Evolutionary conservation across 2,113 vertebrate genomes (phyloP).

Genomic region (Petaurus breviceps): DNA sequence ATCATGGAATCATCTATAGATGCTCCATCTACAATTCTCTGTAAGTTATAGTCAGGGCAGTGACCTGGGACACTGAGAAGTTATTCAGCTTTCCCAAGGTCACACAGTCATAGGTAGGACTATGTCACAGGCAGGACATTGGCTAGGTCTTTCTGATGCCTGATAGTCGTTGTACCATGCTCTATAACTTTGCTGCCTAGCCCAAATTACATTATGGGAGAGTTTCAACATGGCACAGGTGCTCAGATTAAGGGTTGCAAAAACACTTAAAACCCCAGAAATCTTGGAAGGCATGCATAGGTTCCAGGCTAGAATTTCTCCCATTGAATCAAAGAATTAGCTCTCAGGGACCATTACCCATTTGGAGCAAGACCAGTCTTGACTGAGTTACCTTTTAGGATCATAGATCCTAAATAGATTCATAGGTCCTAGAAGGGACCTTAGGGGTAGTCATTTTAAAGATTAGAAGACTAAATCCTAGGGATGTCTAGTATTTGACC

Average conservation of each 20-base stretch:
- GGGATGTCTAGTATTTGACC: not conserved
- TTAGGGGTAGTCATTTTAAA: slow-evolving; percentile 2
- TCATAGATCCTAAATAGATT: not conserved
- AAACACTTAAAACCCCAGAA: not conserved
- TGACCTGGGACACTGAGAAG: not conserved
- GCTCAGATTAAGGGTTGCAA: not conserved
- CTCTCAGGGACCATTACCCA: not conserved
- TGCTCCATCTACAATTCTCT: not conserved
- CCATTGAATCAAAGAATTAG: slow-evolving; percentile 27
- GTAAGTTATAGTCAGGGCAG: not conserved
- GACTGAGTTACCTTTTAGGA: slow-evolving; percentile 5
- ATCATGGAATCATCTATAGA: not conserved
- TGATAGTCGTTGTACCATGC: not conserved
- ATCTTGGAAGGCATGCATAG: slow-evolving; percentile 4
- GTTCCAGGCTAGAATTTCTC: not conserved
- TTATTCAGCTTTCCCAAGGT: not conserved
- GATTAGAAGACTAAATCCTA: not conserved
- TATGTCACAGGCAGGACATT: not conserved
- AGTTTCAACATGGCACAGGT: not conserved
- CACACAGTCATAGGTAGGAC: not conserved
- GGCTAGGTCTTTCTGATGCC: not conserved
- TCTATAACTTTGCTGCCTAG: too few species aligned
- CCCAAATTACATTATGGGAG: not conserved
- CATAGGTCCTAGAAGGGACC: not conserved
- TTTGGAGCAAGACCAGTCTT: slow-evolving; percentile 9